A percentile compares a stretch with the other conserved stretches of the same genome.
Conservation (phyloP, 2,113 vertebrate species). For the Crypturellus undulatus region DNA sequence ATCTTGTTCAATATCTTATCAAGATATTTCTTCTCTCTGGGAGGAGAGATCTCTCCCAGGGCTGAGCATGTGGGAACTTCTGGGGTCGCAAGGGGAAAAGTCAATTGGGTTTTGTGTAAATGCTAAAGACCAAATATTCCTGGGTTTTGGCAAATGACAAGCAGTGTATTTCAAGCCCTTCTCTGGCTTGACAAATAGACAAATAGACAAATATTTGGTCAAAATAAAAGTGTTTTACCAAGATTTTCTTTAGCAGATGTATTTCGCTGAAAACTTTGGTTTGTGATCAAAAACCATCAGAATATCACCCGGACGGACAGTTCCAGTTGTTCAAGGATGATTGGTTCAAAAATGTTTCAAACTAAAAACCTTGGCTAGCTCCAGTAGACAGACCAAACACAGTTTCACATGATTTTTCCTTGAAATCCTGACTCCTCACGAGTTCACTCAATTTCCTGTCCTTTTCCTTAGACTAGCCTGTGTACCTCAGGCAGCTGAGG, state of each 20-base stretch:
- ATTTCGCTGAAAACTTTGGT: neutral
- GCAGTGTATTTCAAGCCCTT: constrained; percentile 1
- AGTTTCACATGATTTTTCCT: neutral
- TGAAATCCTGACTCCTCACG: neutral
- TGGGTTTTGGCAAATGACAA: constrained; percentile 11
- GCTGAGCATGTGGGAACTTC: neutral
- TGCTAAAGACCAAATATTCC: neutral
- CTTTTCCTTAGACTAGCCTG: neutral
- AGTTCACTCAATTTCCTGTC: neutral
- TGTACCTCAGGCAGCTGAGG: neutral
- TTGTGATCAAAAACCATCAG: neutral
- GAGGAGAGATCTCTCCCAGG: too few relatives aligned
- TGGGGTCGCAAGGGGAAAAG: neutral
- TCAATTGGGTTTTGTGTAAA: neutral
- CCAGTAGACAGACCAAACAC: neutral
- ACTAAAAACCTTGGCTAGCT: neutral
- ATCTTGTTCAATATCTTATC: neutral
- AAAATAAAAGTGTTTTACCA: neutral
- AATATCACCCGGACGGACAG: neutral
- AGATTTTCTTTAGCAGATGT: neutral
- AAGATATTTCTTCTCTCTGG: too few relatives aligned
- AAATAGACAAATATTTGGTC: too few relatives aligned
- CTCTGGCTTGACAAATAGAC: constrained; percentile 30
- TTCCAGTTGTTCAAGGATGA: neutral
- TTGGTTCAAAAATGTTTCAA: neutral